Evolutionary conservation across 2,113 vertebrate species (phyloP).

Genomic region (Dromas ardeola): DNA sequence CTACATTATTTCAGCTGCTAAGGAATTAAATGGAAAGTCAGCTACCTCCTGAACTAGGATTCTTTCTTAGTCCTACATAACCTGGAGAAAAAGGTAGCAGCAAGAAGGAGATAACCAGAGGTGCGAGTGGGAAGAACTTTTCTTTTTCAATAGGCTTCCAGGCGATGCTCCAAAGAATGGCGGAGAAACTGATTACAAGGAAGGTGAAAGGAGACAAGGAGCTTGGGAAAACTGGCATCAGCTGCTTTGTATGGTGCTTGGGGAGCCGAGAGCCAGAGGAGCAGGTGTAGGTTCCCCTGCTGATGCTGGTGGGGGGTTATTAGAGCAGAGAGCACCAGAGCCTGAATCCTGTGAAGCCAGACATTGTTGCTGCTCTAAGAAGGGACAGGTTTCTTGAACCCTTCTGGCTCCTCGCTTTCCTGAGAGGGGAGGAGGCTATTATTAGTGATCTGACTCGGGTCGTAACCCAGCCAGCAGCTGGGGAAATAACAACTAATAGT

Average conservation of each 20-base stretch:
- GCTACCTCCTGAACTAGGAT: neutral
- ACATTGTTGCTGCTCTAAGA: conserved; percentile 9
- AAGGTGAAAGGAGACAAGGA: neutral
- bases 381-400: conserved; percentile 24
- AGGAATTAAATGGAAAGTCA: neutral
- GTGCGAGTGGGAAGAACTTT: neutral
- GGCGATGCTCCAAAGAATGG: neutral
- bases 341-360: neutral
- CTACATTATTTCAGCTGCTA: neutral
- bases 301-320: neutral
- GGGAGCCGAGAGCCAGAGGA: neutral
- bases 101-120: neutral
- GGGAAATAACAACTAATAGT: conserved; percentile 45
- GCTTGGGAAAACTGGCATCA: neutral
- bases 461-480: conserved; percentile 51
- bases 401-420: neutral
- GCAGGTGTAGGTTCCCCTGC: conserved; percentile 2
- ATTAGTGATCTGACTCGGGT: conserved; percentile 19
- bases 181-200: neutral
- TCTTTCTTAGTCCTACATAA: neutral
- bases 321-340: neutral
- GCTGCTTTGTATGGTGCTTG: neutral
- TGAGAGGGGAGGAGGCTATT: conserved; percentile 21
- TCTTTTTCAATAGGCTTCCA: neutral
- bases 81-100: neutral